Evolutionary conservation across 1,140 invertebrate genomes (phyloP).

Genomic region (Chironomus striatipennis): DNA sequence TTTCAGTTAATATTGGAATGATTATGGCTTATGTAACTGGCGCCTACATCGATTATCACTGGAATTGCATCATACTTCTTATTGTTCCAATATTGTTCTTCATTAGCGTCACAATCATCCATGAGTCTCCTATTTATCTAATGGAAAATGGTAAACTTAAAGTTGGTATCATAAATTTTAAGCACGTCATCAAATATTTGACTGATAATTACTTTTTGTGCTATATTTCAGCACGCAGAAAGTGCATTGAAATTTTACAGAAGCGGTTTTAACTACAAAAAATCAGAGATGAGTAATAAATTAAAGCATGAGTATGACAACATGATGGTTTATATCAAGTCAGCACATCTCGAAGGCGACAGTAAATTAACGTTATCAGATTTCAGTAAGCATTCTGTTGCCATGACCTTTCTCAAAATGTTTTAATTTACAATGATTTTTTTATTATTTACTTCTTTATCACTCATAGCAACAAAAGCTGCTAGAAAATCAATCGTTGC

Average conservation of each 20-base stretch:
- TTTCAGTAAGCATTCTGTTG: background rate
- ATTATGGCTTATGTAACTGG: conserved; percentile 44
- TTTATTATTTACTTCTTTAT: conserved; percentile 26
- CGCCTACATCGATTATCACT: conserved; percentile 40
- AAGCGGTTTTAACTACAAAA: conserved; percentile 29
- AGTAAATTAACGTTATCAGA: background rate
- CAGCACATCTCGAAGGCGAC: background rate
- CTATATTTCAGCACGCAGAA: conserved; percentile 31
- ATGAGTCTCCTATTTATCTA: conserved; percentile 45
- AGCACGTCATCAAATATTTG: background rate
- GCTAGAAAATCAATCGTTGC: background rate
- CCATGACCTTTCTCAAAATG: background rate
- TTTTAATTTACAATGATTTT: background rate
- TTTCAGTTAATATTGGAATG: conserved; percentile 44
- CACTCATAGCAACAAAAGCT: background rate
- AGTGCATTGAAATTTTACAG: conserved; percentile 34
- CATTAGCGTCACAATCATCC: conserved; percentile 42
- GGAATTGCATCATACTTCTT: conserved; percentile 42
- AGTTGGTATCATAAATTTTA: conserved; percentile 31
- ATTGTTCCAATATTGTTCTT: conserved; percentile 41
- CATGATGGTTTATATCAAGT: background rate
- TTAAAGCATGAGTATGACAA: background rate
- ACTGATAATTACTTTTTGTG: background rate
- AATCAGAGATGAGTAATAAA: conserved; percentile 29
- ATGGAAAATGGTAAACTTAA: conserved; percentile 42